Evolutionary conservation across 2,113 vertebrate species (phyloP), one percentile per base, ranked within the genome.

Genomic region (Hippoglossus stenolepis): DNA sequence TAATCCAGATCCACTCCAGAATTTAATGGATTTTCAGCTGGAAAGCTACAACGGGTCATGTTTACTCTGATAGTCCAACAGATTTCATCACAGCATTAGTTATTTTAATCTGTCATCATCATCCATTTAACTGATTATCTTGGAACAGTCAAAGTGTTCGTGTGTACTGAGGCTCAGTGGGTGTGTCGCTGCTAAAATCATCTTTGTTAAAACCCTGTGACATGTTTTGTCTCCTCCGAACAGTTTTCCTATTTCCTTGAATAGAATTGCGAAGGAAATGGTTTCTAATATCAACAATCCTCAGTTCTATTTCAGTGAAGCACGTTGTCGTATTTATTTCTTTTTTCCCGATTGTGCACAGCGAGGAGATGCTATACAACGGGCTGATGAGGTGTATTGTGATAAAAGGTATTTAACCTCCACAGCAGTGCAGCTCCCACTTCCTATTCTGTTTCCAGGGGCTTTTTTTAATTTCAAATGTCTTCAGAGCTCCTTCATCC

Each of bases 191-290:
- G 63, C 26, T 63, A n/a, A 61, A 71, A 23, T 24, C 2, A 28
- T 60, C 31, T 59, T 31, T 67, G 49, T 63, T 12, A 56, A 21
- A 35, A 65, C 13, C 43, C 31, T 31, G 31, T 65, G 74, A 2
- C 17, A 35, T 75, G 79, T 80, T 79, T 78, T 56, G 76, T 23
- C 74, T 70, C 54, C 71, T 77, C 64, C 60, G 5, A 63, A 82
- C 69, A 40, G 12, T 67, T 71, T 83, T 38, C 64, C 78, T 60
- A 78, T 82, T 88, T 87, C 78, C 87, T 85, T 83, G 49, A 80
- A 90, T 87, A 83, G 74, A 91, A 57, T 66, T 13, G 53, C 18
- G 0, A 28, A 87, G 85, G 79, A 83, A 87, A 65, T 67, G 6
- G 14, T 68, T 58, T 60, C 51, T 51, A 9, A 14, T 51, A 15